phyloP scores from a whole-genome alignment of 2,113 vertebrate genomes.

The Urocitellus parryii region DNA sequence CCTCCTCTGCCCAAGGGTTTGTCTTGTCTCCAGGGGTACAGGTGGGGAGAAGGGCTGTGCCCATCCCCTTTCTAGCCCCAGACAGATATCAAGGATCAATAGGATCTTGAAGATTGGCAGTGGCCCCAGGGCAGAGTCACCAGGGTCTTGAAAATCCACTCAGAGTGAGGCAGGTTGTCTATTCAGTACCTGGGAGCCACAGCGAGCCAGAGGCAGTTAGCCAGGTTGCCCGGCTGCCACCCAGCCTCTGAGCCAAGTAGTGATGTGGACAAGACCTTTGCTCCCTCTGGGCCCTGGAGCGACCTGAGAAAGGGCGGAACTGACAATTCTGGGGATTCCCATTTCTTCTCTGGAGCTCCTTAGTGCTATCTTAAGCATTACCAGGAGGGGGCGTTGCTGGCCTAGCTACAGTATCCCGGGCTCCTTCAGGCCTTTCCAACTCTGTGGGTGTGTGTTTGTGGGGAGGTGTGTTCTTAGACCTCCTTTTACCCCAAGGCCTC shows the following conservation, averaged over 20 bases:
- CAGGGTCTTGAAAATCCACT: not conserved
- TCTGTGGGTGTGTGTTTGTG: not conserved
- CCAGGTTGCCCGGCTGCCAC: not conserved
- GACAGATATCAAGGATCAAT: not conserved
- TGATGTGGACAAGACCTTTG: not conserved
- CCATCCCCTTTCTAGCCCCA: not conserved
- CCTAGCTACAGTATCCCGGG: fast-evolving
- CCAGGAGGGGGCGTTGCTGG: conserved; percentile 73
- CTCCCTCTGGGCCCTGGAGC: not conserved
- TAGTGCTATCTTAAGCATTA: not conserved
- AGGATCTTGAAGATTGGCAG: not conserved
- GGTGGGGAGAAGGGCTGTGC: not conserved
- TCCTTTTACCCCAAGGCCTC: not conserved
- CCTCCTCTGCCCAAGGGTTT: not conserved
- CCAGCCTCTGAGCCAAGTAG: not conserved
- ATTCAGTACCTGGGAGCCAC: not conserved
- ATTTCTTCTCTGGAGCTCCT: not conserved
- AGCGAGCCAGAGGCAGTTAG: not conserved
- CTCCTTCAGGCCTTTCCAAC: not conserved
- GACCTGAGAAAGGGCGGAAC: not conserved
- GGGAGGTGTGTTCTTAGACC: not conserved
- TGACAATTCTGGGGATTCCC: not conserved
- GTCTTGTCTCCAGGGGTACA: not conserved
- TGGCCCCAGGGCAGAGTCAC: not conserved
- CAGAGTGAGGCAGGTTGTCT: not conserved